A percentile compares a stretch with the other conserved stretches of the same genome.
Evolutionary conservation across 2,797 vertebrate genomes (phyloP).

Genomic region (Fringilla coelebs): DNA sequence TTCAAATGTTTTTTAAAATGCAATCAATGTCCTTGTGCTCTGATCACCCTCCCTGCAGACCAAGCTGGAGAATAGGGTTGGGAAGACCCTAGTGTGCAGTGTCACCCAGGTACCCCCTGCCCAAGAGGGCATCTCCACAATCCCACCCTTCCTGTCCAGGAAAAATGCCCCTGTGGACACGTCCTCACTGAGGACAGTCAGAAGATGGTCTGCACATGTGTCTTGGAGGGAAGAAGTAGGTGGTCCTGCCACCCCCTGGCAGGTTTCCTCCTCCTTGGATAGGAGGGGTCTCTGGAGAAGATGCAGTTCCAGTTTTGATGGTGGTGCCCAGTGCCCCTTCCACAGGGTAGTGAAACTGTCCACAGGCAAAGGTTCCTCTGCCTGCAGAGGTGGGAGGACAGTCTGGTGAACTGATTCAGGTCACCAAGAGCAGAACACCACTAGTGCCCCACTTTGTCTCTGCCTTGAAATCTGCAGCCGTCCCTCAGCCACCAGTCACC

Average conservation of each 20-base stretch:
- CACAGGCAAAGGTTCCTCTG: background rate
- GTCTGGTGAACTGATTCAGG: background rate
- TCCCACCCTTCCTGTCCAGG: background rate
- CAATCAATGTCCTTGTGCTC: background rate
- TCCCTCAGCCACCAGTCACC: rapidly evolving
- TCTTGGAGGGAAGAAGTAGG: background rate
- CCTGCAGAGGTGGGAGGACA: background rate
- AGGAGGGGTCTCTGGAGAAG: background rate
- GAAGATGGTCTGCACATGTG: background rate
- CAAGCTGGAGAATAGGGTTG: background rate
- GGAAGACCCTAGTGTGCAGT: background rate
- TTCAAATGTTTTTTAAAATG: background rate
- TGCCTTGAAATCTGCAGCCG: background rate
- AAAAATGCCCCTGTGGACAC: background rate
- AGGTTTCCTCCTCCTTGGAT: background rate
- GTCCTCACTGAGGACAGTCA: background rate
- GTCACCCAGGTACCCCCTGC: background rate
- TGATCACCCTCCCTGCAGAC: background rate
- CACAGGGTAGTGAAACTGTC: background rate
- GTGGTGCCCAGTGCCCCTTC: background rate
- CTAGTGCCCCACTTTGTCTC: background rate
- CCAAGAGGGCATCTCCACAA: background rate
- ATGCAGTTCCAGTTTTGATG: background rate
- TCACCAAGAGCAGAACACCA: background rate
- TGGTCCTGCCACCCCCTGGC: background rate